Evolutionary conservation across 2,113 vertebrate species (phyloP), one percentile per base, ranked within the genome.

Genomic region (Promerops cafer): DNA sequence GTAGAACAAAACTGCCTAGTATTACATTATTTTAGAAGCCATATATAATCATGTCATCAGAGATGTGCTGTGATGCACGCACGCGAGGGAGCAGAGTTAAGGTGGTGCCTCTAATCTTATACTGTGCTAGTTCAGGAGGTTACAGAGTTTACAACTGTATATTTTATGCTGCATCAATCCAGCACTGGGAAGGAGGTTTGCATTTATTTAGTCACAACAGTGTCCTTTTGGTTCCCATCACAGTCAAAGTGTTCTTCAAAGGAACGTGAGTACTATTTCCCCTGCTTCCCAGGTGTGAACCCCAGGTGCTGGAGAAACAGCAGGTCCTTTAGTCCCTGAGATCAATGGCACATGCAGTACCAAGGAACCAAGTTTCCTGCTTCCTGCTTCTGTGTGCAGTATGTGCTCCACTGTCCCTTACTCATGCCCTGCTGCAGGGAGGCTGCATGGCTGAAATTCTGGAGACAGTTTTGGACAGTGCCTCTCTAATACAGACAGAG

Each of bases 1-100:
- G 86, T 96, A 92, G 83, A 96, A 95, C 88, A 93, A 96, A 97
- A 95, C 76, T 89, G 90, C 88, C 76, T 95, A 68, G 93, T 97
- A 95, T 93, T 91, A 59, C 37, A 93, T 95, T 95, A 93, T 96
- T 96, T 96, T 89, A 84, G 90, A 87, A 95, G 83, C 39, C 3
- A 0, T 95, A 87, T 75, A 90, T 94, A 95, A 92, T 84, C 61
- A 39, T 95, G 83, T 33, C 94, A 92, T 96, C 94, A 78, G 79
- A 94, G 75, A 66, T 63, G 60, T 69, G 75, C 83, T 84, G 74
- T 61, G 87, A 80, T 87, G 72, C 79, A 77, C 70, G 59, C 70
- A 47, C 0, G 0, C 8, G 7, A 64, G 65, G 57, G 33, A 82
- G 59, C 24, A 86, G 64, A 93, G 68, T 77, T 92, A 83, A 77